phyloP scores from a whole-genome alignment of 2,888 invertebrate genomes.

The Drosophila lacicola region DNA sequence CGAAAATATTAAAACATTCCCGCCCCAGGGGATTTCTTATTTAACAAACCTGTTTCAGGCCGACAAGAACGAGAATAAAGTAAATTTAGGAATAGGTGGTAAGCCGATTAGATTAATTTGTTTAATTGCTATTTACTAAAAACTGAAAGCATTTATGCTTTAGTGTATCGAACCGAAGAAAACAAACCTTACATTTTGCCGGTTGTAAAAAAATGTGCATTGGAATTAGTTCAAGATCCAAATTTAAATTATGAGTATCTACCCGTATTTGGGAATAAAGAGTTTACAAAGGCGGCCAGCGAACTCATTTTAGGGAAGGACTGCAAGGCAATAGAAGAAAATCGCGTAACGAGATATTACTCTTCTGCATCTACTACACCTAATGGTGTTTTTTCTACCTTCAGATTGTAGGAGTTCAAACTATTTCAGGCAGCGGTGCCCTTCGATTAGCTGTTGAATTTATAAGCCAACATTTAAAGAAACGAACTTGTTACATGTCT shows the following conservation, averaged over 20 bases:
- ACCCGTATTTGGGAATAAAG: slow-evolving; percentile 29
- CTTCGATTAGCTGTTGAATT: slow-evolving; percentile 95
- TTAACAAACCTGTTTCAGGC: background rate
- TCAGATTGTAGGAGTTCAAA: slow-evolving; percentile 94
- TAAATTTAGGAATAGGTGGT: slow-evolving; percentile 43
- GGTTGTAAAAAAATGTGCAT: slow-evolving; percentile 25
- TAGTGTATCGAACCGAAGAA: slow-evolving; percentile 39
- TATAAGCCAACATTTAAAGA: slow-evolving; percentile 88
- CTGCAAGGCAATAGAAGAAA: slow-evolving; percentile 17
- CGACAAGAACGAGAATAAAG: slow-evolving; percentile 28
- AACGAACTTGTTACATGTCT: slow-evolving; percentile 91
- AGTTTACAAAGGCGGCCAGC: slow-evolving; percentile 16
- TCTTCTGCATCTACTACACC: background rate
- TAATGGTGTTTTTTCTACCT: background rate
- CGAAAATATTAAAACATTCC: background rate
- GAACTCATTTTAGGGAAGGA: slow-evolving; percentile 32
- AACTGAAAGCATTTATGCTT: background rate
- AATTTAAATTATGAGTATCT: slow-evolving; percentile 37
- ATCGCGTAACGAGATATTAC: slow-evolving; percentile 16
- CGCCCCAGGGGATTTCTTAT: slow-evolving; percentile 32
- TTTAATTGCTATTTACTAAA: background rate
- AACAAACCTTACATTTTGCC: slow-evolving; percentile 26
- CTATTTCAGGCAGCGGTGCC: slow-evolving; percentile 96
- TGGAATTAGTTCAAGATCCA: slow-evolving; percentile 10
- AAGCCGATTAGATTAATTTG: background rate